A percentile compares a stretch with the other conserved stretches of the same genome.
Conservation (phyloP, 2,888 invertebrate genomes). For the Gibbula magus region DNA sequence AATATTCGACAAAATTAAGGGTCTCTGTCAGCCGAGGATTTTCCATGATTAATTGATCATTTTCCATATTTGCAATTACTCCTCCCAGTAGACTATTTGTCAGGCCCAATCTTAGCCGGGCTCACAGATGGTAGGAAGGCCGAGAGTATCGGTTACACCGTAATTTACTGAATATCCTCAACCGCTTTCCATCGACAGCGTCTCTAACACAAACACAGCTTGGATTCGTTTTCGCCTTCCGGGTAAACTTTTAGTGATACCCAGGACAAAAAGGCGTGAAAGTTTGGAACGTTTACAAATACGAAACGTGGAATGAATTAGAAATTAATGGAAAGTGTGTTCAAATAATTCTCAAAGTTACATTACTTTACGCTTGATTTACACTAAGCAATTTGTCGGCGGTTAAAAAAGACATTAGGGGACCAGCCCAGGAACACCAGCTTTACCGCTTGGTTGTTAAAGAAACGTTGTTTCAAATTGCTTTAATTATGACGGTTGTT, state of each 20-base stretch:
- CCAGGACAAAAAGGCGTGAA: conserved; percentile 17
- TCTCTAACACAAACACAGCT: neutral
- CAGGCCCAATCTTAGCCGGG: conserved; percentile 17
- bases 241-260: conserved; percentile 16
- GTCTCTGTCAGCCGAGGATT: conserved; percentile 25
- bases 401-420: conserved; percentile 4
- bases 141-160: conserved; percentile 15
- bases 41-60: conserved; percentile 28
- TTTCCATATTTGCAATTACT: conserved; percentile 29
- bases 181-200: neutral
- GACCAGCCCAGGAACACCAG: neutral
- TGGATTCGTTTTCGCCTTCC: conserved; percentile 16
- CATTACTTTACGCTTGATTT: neutral
- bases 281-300: conserved; percentile 6
- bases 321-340: conserved; percentile 19
- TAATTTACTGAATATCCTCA: conserved; percentile 22
- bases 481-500: no score
- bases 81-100: conserved; percentile 25
- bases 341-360: conserved; percentile 21
- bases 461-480: neutral
- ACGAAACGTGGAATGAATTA: conserved; percentile 7
- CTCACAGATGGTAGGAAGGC: conserved; percentile 1
- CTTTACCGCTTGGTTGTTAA: neutral
- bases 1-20: conserved; percentile 25
- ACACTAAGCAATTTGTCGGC: conserved; percentile 20